Conservation (phyloP, 2,888 invertebrate species). For the Caenorhabditis uteleia region DNA sequence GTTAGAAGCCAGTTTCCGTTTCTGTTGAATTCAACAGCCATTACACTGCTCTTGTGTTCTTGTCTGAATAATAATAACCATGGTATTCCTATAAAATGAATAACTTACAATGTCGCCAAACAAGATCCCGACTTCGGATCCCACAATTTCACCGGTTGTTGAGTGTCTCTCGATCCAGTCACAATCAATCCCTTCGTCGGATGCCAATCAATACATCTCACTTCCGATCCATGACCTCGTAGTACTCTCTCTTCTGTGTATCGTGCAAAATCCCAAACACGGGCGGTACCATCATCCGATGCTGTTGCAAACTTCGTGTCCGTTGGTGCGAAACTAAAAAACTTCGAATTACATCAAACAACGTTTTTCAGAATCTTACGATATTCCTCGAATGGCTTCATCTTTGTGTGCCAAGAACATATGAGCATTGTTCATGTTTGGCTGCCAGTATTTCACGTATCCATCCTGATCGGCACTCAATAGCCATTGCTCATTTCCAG, state of each 20-base stretch:
- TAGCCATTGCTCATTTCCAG: slow-evolving; percentile 99
- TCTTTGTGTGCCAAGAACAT: slow-evolving; percentile 99
- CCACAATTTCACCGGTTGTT: slow-evolving; percentile 99
- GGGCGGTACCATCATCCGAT: slow-evolving; percentile 97
- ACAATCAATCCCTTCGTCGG: slow-evolving; percentile 94
- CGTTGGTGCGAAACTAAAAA: slow-evolving; percentile 91
- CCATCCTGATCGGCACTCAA: slow-evolving; percentile 89
- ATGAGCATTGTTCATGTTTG: slow-evolving; percentile 99
- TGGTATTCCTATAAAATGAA: neutral
- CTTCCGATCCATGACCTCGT: slow-evolving; percentile 72
- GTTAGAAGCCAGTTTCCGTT: slow-evolving; percentile 92
- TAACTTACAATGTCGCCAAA: slow-evolving; percentile 85
- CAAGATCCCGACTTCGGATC: slow-evolving; percentile 95
- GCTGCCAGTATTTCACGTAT: slow-evolving; percentile 97
- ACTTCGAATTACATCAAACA: neutral
- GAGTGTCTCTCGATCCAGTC: slow-evolving; percentile 98
- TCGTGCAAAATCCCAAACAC: slow-evolving; percentile 97
- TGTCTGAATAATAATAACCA: slow-evolving; percentile 76
- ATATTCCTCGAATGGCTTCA: slow-evolving; percentile 96
- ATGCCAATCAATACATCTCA: slow-evolving; percentile 91
- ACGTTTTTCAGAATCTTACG: slow-evolving; percentile 75
- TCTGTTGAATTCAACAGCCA: slow-evolving; percentile 98
- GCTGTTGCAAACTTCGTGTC: slow-evolving; percentile 98
- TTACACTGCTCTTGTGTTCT: slow-evolving; percentile 98
- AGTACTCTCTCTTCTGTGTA: slow-evolving; percentile 88